Evolutionary conservation across 2,888 invertebrate species (phyloP), one percentile per base, ranked within the genome.

Genomic region (Nomada fucata): DNA sequence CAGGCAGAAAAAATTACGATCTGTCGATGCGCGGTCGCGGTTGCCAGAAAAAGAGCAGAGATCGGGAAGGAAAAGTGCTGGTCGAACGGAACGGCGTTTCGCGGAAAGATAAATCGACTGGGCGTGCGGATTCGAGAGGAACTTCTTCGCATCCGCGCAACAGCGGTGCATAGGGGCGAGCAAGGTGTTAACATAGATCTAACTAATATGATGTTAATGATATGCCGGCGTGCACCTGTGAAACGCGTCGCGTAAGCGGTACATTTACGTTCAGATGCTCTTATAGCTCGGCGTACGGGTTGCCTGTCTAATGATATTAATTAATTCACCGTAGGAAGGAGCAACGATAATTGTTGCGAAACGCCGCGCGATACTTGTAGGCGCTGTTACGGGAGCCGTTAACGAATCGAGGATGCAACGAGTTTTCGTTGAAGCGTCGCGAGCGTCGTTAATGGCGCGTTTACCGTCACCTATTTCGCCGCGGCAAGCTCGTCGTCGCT

Each of bases 151-250:
- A 47, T 50, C 53, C 26, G 23, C 20, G 61, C 52, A 29, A 23
- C n/a, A 15, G 47, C 20, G 42, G 52, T 13, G 71, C 68, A 65
- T 52, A 81, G 42, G 50, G 53, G 55, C 52, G 36, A 65, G 61
- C 52, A 57, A 74, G 60, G 74, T 74, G 81, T 70, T 74, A 74
- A 74, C 79, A 70, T 11, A 47, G 74, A 70, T 74, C 42, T 59
- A 65, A 29, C 60, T 82, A 74, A 70, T 70, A 70, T 23, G 60
- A 65, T 70, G 74, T 82, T 79, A 74, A 82, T 70, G 70, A 79
- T 57, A 79, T 81, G 79, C 73, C 47, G 50, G 57, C 26, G 44
- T 65, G 59, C 79, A 79, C 65, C 60, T 55, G 81, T 60, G 60
- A 79, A 69, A 59, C 63, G 26, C 55, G 73, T 78, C 78, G 57